phyloP scores from a whole-genome alignment of 1,140 invertebrate genomes.

The Arion vulgaris region DNA sequence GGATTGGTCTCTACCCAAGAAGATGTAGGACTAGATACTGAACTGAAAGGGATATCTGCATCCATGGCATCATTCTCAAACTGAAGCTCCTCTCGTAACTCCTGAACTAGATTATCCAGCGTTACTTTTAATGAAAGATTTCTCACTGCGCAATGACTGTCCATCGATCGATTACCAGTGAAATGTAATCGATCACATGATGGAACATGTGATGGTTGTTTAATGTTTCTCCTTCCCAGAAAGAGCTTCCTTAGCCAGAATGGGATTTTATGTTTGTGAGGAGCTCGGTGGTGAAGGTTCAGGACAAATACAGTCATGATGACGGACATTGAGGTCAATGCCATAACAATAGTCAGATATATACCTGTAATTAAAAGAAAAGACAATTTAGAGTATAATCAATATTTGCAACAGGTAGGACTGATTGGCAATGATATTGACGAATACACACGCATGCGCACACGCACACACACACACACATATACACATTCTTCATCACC shows the following conservation, averaged over 20 bases:
- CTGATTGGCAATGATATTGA: not conserved
- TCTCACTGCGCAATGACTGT: slow-evolving; percentile 44
- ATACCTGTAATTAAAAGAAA: slow-evolving; percentile 62
- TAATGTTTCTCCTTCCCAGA: slow-evolving; percentile 45
- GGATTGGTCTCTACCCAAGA: not conserved
- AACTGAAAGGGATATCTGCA: not conserved
- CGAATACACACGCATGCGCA: not conserved
- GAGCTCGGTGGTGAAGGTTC: slow-evolving; percentile 69
- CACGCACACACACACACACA: slow-evolving; percentile 23
- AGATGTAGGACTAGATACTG: not conserved
- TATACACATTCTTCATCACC: no score
- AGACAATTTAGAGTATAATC: not conserved
- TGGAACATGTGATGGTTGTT: slow-evolving; percentile 29
- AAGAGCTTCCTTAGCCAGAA: slow-evolving; percentile 61
- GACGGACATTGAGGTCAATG: slow-evolving; percentile 71
- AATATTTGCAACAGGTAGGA: no score
- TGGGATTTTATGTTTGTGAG: slow-evolving; percentile 62
- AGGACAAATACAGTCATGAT: slow-evolving; percentile 72
- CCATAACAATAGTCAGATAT: slow-evolving; percentile 72
- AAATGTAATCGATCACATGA: slow-evolving; percentile 36
- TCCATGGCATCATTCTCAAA: slow-evolving; percentile 51
- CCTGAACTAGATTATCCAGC: slow-evolving; percentile 66
- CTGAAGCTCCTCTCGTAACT: slow-evolving; percentile 60
- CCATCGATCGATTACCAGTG: slow-evolving; percentile 21
- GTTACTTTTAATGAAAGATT: slow-evolving; percentile 64